Base-by-base conservation (phyloP, 2,797 vertebrate species). In the Anolis apletophallus region DNA sequence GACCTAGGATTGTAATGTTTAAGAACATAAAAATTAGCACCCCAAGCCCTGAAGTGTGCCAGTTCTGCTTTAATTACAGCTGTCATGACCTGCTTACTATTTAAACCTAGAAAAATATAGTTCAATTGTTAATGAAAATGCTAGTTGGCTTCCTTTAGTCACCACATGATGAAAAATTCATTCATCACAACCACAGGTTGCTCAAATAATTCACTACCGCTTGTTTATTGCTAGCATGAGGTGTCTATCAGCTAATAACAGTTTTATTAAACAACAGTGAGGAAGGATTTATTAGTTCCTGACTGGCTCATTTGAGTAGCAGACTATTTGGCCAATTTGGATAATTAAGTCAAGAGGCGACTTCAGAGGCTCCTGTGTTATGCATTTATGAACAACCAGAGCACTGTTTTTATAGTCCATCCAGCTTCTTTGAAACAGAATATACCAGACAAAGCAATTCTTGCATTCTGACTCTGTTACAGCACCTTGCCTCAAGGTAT, bases 221-320 rank as follows among this genome's bases (percentile, higher is more conserved):
- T 76, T 82, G 67, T 69, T 73, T 85, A 77, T 26, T 80, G 50
- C 40, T 85, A 85, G 73, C n/a, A 76, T 23, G 14, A 90, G 78
- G 14, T 75, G 73, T 40, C 73, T 89, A 81, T 86, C 67, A 88
- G 76, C 36, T 50, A 90, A 81, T 72, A 90, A 79, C 34, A 69
- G 59, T 83, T 86, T 86, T 74, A 88, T 17, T 81, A 73, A 86
- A 85, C 68, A 34, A 59, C 67, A 80, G 69, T 17, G 36, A 86
- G 46, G 77, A 9, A 32, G 40, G n/a, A 81, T 83, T 83, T 87
- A 87, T 85, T 86, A 80, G 61, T 81, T 88, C 40, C 34, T 88
- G 55, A 13, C 29, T 19, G 16, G 71, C 76, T 87, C 80, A 79
- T 85, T 89, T 74, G 59, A 86, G 71, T 68, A 85, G 29, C 26